Base-by-base conservation (phyloP, 2,113 vertebrate species). In the Gobiocypris rarus region DNA sequence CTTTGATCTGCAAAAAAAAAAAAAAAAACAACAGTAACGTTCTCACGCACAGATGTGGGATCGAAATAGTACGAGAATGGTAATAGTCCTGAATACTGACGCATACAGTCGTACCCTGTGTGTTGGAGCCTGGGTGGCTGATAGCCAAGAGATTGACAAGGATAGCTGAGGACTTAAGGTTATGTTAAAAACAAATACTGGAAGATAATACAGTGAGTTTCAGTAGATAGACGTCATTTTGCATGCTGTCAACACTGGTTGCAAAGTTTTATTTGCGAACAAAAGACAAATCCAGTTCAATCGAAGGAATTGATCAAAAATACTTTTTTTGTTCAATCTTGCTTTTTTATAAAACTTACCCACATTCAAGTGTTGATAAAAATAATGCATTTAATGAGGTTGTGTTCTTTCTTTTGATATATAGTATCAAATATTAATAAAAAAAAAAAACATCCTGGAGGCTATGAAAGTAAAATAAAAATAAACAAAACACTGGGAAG, bases 1-100 rank as follows among this genome's bases (percentile, higher is more conserved):
- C 75, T 41, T 69, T 38, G 78, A 85, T 59, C 34, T n/a, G 50
- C 65, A 80, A 70, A 79, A 75, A 65, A 70, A 10, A n/a, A 24
- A 31, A 10, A 50, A 17, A 76, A 11, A 9, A 56, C 74, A 26
- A 73, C 54, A n/a, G 19, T 48, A 56, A 74, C 24, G 59, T 73
- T 67, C 78, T 65, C 24, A 11, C 5, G 15, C 41, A 61, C 75
- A 74, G 19, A 80, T 82, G 78, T 48, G 65, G 48, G 48, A 82
- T 70, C 80, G 38, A 82, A 82, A 71, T 56, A 22, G 65, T 41
- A 38, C 1, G 10, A 54, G 26, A 82, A 77, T 77, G 19, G 75
- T 26, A 75, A 43, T 26, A 65, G 54, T 52, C 38, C 41, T 31
- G 34, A 24, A 54, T 22, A 45, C 61, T 82, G 50, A 77, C 52